Evolutionary conservation across 2,113 vertebrate genomes (phyloP).

Genomic region (Polypterus bichir): DNA sequence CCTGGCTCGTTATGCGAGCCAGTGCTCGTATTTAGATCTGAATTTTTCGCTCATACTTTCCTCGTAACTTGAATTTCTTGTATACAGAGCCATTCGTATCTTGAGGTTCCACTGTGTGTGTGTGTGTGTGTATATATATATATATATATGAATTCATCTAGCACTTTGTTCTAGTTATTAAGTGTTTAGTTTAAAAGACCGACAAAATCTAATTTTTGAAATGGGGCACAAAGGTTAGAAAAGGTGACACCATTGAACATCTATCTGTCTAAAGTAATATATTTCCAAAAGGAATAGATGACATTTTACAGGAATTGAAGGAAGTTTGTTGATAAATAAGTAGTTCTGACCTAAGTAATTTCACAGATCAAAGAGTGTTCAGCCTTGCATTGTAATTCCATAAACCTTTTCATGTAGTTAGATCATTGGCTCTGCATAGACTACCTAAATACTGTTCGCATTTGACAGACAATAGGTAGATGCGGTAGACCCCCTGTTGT

Average conservation of each 20-base stretch:
- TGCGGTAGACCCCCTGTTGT: too few species aligned
- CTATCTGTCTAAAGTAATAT: conserved; percentile 46
- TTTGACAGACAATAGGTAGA: neutral
- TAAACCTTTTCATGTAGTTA: conserved; percentile 31
- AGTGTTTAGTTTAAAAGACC: conserved; percentile 23
- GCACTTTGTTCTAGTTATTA: conserved; percentile 18
- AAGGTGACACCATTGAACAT: conserved; percentile 12
- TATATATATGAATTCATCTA: conserved; percentile 19
- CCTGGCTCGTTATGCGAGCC: too few species aligned
- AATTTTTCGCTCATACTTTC: too few species aligned
- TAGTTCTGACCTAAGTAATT: conserved; percentile 30
- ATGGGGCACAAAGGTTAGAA: conserved; percentile 10
- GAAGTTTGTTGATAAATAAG: conserved; percentile 32
- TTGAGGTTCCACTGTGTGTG: too few species aligned
- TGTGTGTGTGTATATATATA: too few species aligned
- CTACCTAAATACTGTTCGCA: neutral
- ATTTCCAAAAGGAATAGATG: conserved; percentile 38
- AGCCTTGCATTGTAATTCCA: conserved; percentile 21
- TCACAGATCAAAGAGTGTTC: conserved; percentile 38
- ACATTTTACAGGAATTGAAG: conserved; percentile 33
- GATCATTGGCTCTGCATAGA: conserved; percentile 28
- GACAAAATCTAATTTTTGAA: conserved; percentile 13
- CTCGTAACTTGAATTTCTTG: too few species aligned
- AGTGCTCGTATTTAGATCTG: too few species aligned
- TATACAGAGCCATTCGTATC: too few species aligned